Conservation (phyloP, 2,797 vertebrate species). For the Trachurus trachurus region DNA sequence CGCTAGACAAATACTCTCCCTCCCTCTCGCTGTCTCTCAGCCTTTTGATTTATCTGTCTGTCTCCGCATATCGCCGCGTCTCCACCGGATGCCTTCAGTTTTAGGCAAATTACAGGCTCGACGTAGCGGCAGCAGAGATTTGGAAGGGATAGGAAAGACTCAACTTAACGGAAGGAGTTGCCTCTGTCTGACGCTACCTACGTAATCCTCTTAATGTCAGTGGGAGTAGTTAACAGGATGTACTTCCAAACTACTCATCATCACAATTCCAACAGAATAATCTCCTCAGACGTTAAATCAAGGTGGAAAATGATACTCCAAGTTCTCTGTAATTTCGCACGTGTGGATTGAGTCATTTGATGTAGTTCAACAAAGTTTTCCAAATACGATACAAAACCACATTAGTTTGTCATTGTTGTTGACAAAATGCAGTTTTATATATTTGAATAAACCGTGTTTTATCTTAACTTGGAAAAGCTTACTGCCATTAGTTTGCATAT, state of each 20-base stretch:
- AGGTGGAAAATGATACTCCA: conserved; percentile 72
- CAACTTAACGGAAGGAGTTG: conserved; percentile 83
- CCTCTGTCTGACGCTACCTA: conserved; percentile 84
- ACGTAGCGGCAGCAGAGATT: conserved; percentile 77
- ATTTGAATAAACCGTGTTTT: not conserved
- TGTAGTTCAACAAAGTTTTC: conserved; percentile 68
- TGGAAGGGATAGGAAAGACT: conserved; percentile 82
- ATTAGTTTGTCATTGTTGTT: conserved; percentile 20
- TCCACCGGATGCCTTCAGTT: conserved; percentile 82
- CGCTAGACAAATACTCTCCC: conserved; percentile 82
- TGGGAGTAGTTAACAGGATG: conserved; percentile 87
- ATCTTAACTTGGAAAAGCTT: conserved; percentile 10
- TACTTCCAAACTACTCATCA: conserved; percentile 86
- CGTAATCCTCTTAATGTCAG: conserved; percentile 89
- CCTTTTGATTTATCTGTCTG: conserved; percentile 77
- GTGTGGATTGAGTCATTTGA: conserved; percentile 60
- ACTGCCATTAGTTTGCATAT: conserved; percentile 39
- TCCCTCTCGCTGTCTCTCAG: conserved; percentile 78
- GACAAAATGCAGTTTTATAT: conserved; percentile 7
- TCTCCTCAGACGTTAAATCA: conserved; percentile 80
- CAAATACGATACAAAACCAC: conserved; percentile 24
- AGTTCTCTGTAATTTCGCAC: conserved; percentile 62
- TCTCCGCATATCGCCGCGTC: conserved; percentile 63
- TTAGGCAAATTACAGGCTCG: conserved; percentile 84
- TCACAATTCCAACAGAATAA: conserved; percentile 84